phyloP scores from a whole-genome alignment of 2,888 invertebrate species.

The Drosophila fulvimacula region DNA sequence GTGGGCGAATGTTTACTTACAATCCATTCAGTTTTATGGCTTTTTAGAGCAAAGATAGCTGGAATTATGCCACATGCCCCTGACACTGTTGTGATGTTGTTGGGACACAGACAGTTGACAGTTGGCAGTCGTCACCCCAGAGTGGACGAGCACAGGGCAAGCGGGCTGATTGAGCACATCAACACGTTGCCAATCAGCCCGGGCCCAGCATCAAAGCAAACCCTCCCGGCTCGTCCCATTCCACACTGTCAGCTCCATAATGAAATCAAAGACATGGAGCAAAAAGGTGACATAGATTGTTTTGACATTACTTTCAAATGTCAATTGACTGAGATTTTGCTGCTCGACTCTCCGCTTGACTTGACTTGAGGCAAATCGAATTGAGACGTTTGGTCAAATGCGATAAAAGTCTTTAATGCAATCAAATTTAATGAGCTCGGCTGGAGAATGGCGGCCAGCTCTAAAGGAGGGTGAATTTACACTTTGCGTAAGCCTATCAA shows the following conservation, averaged over 20 bases:
- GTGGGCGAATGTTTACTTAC: conserved; percentile 34
- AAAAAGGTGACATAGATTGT: conserved; percentile 68
- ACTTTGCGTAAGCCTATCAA: conserved; percentile 54
- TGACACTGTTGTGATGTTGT: background rate
- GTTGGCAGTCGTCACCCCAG: conserved; percentile 15
- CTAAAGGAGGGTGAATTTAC: conserved; percentile 34
- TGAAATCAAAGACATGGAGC: conserved; percentile 55
- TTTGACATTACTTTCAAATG: conserved; percentile 78
- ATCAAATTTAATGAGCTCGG: conserved; percentile 75
- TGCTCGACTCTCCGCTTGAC: conserved; percentile 34
- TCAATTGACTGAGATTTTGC: conserved; percentile 66
- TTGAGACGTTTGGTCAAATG: conserved; percentile 67
- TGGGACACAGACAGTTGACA: conserved; percentile 1
- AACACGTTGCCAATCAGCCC: conserved; percentile 73
- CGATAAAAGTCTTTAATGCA: conserved; percentile 75
- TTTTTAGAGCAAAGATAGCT: conserved; percentile 30
- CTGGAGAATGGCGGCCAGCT: conserved; percentile 29
- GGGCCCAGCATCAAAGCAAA: conserved; percentile 25
- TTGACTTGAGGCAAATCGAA: conserved; percentile 60
- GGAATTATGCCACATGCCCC: conserved; percentile 41
- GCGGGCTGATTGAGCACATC: conserved; percentile 67
- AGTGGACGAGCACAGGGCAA: conserved; percentile 49
- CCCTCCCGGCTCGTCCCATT: background rate
- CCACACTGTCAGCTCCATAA: conserved; percentile 22
- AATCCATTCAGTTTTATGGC: conserved; percentile 44